Evolutionary conservation across 2,113 vertebrate genomes (phyloP).

Genomic region (Dipodomys ordii): DNA sequence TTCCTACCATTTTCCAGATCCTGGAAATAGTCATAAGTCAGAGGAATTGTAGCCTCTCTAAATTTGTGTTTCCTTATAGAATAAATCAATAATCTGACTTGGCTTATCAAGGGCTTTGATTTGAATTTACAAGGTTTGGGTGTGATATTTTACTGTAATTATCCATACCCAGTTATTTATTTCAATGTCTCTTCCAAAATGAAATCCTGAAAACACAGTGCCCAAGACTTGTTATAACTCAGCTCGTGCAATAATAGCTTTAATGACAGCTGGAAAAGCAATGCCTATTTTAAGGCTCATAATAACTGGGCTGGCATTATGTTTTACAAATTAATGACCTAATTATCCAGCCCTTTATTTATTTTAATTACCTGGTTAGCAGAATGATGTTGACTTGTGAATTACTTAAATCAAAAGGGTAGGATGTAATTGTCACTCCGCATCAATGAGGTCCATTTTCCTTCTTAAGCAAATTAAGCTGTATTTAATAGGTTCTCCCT

Average conservation of each 20-base stretch:
- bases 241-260: not conserved
- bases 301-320: constrained; percentile 24
- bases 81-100: constrained; percentile 4
- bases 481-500: not conserved
- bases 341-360: constrained; percentile 49
- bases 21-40: not conserved
- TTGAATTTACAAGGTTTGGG: not conserved
- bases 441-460: not conserved
- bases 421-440: constrained; percentile 2
- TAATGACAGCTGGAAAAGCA: not conserved
- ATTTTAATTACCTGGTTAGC: constrained; percentile 53
- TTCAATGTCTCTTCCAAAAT: constrained; percentile 16
- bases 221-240: not conserved
- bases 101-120: not conserved
- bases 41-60: not conserved
- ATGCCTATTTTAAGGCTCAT: constrained; percentile 31
- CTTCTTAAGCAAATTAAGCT: not conserved
- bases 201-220: not conserved
- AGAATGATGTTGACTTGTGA: constrained; percentile 42
- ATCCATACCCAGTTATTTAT: not conserved
- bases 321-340: not conserved
- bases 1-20: not conserved
- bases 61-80: not conserved
- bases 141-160: not conserved
- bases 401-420: constrained; percentile 47